Base-by-base conservation (phyloP, 2,113 vertebrate species). In the Labrus mixtus region DNA sequence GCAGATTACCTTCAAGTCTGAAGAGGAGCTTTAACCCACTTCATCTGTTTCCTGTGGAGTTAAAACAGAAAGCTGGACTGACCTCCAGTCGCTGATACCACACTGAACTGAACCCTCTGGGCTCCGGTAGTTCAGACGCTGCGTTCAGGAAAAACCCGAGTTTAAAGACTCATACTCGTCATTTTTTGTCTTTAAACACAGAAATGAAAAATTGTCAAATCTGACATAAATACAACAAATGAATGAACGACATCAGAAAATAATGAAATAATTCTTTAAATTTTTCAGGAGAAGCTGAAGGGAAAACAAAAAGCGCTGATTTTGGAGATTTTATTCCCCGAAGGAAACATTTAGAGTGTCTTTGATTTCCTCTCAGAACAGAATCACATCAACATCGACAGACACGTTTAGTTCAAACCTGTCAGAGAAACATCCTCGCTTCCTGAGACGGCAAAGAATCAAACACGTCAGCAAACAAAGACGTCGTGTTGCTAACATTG, bases 1-100 rank as follows among this genome's bases (percentile, higher is more conserved):
- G 17, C 63, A 80, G 73, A 84, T 78, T 81, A 65, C 55, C 70
- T 51, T n/a, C n/a, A n/a, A n/a, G n/a, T 29, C 9, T 48, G 43
- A 22, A 53, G 45, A 10, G 20, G 9, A 41, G 19, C 2, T 41
- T 55, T 79, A 60, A 82, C 84, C 71, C 70, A 70, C 70, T 78
- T 66, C 79, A 17, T 17, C 19, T 54, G 57, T 43, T 41, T 54
- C 17, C n/a, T 56, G 6, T 39, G 37, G 61, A 36, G 66, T 59
- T 55, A 29, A 37, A 39, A 33, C 51, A 17, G 51, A 77, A 37
- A 29, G 11, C 45, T 62, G 64, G 23, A 54, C 46, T 39, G 63
- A 64, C 50, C 55, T 54, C 59, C 64, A n/a, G 37, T 2, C 6
- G n/a, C 57, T 51, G 56, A 71, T 51, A 60, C 56, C 10, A 17